phyloP scores from a whole-genome alignment of 2,888 invertebrate species.

The Drosophila limbata region DNA sequence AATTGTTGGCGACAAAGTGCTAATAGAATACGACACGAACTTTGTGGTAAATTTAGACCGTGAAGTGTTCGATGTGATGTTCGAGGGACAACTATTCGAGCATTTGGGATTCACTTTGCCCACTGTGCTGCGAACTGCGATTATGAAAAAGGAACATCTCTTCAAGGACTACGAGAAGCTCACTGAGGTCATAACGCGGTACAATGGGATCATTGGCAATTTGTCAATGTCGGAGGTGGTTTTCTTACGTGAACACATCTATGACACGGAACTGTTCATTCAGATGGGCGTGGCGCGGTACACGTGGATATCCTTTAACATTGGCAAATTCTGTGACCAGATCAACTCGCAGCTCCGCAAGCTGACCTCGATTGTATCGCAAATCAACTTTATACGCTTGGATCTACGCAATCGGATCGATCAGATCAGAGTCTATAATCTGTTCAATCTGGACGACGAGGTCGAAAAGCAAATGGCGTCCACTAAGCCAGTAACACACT shows the following conservation, averaged over 20 bases:
- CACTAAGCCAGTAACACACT: no score
- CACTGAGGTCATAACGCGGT: conserved; percentile 87
- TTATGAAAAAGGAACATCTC: conserved; percentile 86
- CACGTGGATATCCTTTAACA: conserved; percentile 94
- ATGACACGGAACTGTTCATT: conserved; percentile 90
- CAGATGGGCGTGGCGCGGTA: conserved; percentile 93
- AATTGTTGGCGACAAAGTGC: conserved; percentile 88
- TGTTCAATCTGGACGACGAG: conserved; percentile 83
- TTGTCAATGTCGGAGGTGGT: conserved; percentile 90
- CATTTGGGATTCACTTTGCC: conserved; percentile 88
- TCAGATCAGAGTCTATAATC: conserved; percentile 87
- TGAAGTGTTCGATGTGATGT: conserved; percentile 89
- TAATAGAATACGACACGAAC: conserved; percentile 89
- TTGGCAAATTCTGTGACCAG: conserved; percentile 89
- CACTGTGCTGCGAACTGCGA: conserved; percentile 86
- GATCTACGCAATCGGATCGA: conserved; percentile 88
- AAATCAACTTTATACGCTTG: conserved; percentile 89
- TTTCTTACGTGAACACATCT: conserved; percentile 89
- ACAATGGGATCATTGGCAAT: conserved; percentile 88
- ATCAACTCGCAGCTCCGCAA: conserved; percentile 87
- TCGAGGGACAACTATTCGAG: conserved; percentile 91
- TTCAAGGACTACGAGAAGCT: conserved; percentile 89
- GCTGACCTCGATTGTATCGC: conserved; percentile 88
- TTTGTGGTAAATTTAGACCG: conserved; percentile 88
- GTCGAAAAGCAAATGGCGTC: not conserved